phyloP scores from a whole-genome alignment of 2,797 vertebrate species.

The Eremophila alpestris region DNA sequence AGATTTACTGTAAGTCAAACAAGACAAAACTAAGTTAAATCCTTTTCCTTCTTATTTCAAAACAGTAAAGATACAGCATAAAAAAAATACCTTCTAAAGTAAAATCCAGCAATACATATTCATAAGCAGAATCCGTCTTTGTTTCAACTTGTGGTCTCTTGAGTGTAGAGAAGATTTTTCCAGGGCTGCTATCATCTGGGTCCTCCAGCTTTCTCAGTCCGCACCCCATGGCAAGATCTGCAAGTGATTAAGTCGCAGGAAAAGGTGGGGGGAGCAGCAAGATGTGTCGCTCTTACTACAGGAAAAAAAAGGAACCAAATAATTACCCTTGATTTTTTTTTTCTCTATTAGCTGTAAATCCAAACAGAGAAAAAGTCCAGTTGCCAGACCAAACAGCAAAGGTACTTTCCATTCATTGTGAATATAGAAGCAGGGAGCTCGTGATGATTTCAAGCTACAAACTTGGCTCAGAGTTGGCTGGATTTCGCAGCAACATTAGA shows the following conservation, averaged over 20 bases:
- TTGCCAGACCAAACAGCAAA: slow-evolving; percentile 9
- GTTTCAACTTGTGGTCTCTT: slow-evolving; percentile 96
- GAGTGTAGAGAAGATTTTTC: slow-evolving; percentile 97
- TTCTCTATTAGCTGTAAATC: slow-evolving; percentile 49
- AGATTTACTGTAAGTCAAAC: neutral
- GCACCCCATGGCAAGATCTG: slow-evolving; percentile 90
- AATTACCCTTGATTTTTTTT: slow-evolving; percentile 51
- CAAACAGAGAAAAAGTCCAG: slow-evolving; percentile 15
- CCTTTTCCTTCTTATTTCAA: neutral
- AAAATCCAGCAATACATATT: slow-evolving; percentile 95
- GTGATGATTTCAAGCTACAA: slow-evolving; percentile 31
- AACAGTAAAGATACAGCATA: neutral
- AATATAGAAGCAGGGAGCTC: neutral
- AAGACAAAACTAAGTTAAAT: neutral
- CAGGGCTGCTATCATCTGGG: slow-evolving; percentile 95
- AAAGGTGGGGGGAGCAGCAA: slow-evolving; percentile 63
- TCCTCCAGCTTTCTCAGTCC: slow-evolving; percentile 95
- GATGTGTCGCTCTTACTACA: slow-evolving; percentile 56
- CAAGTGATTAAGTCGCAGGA: slow-evolving; percentile 65
- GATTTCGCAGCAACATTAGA: slow-evolving; percentile 52
- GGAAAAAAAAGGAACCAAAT: neutral
- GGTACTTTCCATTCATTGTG: slow-evolving; percentile 71
- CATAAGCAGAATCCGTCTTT: slow-evolving; percentile 88
- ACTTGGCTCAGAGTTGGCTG: slow-evolving; percentile 32
- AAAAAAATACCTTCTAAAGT: slow-evolving; percentile 88